phyloP scores from a whole-genome alignment of 2,888 invertebrate genomes.

The Microchrysa polita region DNA sequence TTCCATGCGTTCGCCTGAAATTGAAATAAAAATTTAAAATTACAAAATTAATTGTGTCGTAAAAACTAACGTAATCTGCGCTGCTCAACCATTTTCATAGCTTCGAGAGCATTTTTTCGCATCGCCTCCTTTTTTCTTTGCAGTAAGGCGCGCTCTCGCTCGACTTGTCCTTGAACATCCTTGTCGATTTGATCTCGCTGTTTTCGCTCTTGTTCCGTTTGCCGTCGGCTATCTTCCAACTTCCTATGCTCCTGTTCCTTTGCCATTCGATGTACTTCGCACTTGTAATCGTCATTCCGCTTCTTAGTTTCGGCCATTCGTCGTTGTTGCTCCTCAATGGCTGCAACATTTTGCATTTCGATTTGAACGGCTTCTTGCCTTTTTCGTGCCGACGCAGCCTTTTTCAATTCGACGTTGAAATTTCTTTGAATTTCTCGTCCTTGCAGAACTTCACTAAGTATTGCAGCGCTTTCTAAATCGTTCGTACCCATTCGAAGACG shows the following conservation, averaged over 20 bases:
- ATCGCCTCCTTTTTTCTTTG: conserved; percentile 55
- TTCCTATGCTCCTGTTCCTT: conserved; percentile 56
- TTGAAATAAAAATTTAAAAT: neutral
- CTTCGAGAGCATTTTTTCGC: conserved; percentile 58
- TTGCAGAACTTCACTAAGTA: conserved; percentile 60
- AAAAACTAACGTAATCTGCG: conserved; percentile 53
- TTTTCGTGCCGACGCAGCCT: conserved; percentile 55
- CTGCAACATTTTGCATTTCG: conserved; percentile 60
- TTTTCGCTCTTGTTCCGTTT: conserved; percentile 52
- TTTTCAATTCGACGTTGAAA: conserved; percentile 57
- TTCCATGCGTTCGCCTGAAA: conserved; percentile 56
- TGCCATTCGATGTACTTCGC: conserved; percentile 56
- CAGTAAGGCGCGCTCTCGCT: conserved; percentile 58
- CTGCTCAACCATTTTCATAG: conserved; percentile 58
- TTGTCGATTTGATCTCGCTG: conserved; percentile 56
- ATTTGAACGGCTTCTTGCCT: conserved; percentile 59
- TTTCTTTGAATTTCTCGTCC: conserved; percentile 58
- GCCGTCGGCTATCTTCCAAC: conserved; percentile 52
- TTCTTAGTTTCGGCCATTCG: conserved; percentile 57
- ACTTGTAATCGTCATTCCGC: conserved; percentile 56
- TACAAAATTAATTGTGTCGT: neutral
- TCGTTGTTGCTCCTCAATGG: conserved; percentile 59
- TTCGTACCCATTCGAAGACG: conserved; percentile 60
- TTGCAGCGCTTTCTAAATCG: conserved; percentile 60
- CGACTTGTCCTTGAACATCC: conserved; percentile 59